phyloP scores from a whole-genome alignment of 2,888 invertebrate genomes.

The Drosophila ezoana region DNA sequence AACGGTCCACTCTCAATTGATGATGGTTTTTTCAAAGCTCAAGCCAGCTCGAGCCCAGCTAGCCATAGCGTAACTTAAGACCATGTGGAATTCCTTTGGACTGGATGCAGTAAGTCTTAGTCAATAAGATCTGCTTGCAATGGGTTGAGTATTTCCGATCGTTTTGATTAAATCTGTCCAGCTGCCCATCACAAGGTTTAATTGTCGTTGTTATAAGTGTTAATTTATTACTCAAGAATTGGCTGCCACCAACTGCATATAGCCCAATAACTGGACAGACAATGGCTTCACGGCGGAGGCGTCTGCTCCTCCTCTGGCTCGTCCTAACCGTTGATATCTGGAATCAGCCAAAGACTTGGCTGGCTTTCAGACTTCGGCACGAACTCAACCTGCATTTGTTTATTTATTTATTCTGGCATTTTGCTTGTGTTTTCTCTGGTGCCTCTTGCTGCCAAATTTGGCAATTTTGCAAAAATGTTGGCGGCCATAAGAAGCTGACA shows the following conservation, averaged over 20 bases:
- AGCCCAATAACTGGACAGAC: conserved; percentile 14
- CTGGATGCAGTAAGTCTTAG: background rate
- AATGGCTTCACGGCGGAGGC: conserved; percentile 32
- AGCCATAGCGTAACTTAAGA: conserved; percentile 40
- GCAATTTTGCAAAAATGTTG: conserved; percentile 51
- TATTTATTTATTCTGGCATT: conserved; percentile 65
- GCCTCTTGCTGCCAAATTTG: conserved; percentile 55
- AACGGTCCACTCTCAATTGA: conserved; percentile 74
- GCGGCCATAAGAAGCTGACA: conserved; percentile 42
- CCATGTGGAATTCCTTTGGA: conserved; percentile 33
- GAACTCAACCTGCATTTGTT: conserved; percentile 66
- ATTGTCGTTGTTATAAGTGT: conserved; percentile 51
- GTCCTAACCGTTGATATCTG: conserved; percentile 53
- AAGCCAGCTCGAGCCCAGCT: conserved; percentile 10
- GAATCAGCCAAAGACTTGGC: conserved; percentile 50
- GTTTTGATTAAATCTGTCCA: conserved; percentile 8
- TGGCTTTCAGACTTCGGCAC: conserved; percentile 27
- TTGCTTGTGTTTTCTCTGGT: conserved; percentile 18
- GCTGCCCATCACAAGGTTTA: conserved; percentile 44
- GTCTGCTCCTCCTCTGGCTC: background rate
- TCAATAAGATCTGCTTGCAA: too few species aligned
- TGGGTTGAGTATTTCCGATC: background rate
- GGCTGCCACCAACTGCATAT: conserved; percentile 10
- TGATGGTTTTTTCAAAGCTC: conserved; percentile 25
- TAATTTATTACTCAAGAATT: conserved; percentile 51